Conservation (phyloP, 2,888 invertebrate genomes). For the Caenorhabditis macrosperma region DNA sequence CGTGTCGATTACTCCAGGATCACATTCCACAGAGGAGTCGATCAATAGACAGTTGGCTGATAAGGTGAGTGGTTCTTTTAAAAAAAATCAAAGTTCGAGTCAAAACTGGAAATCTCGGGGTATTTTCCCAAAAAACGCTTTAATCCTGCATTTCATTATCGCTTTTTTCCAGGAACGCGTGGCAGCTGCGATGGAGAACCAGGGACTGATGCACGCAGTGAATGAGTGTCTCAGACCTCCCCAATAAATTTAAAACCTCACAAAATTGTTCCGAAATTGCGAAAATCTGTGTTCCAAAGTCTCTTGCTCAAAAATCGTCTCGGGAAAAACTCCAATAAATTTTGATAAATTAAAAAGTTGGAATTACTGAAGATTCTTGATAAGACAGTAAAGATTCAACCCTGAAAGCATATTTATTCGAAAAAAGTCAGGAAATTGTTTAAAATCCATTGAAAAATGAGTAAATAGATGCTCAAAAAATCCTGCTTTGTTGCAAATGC, state of each 20-base stretch:
- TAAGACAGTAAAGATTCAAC: too few species aligned
- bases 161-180: conserved; percentile 87
- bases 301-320: too few species aligned
- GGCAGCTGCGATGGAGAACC: conserved; percentile 96
- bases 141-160: too few species aligned
- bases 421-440: not conserved
- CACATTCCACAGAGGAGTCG: conserved; percentile 91
- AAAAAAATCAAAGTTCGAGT: too few species aligned
- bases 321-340: too few species aligned
- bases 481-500: not conserved
- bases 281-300: not conserved
- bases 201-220: conserved; percentile 91
- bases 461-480: not conserved
- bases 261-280: not conserved
- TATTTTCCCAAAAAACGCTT: too few species aligned
- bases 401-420: too few species aligned
- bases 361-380: too few species aligned
- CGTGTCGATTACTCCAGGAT: conserved; percentile 86
- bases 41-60: conserved; percentile 97
- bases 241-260: conserved; percentile 54
- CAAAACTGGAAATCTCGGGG: conserved; percentile 4
- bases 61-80: conserved; percentile 81
- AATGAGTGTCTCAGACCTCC: conserved; percentile 88
- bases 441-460: not conserved
- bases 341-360: too few species aligned